A percentile compares a stretch with the other conserved stretches of the same genome.
Evolutionary conservation across 2,113 vertebrate genomes (phyloP).

Genomic region (Sturnus vulgaris): DNA sequence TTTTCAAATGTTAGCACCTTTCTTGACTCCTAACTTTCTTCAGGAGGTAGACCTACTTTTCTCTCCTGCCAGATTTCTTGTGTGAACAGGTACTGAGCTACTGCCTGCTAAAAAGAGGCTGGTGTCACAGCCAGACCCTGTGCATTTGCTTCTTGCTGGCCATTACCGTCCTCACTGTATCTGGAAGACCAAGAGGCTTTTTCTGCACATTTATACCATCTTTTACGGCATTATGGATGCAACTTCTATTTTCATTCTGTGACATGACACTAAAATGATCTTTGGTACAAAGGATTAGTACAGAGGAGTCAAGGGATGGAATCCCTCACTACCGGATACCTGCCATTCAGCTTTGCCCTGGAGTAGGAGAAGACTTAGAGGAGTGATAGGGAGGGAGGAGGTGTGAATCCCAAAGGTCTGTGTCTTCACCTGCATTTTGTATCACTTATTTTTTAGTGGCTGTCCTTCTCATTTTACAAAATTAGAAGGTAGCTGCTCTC

Average conservation of each 20-base stretch:
- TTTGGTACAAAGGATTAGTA: not conserved
- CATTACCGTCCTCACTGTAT: not conserved
- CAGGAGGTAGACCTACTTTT: not conserved
- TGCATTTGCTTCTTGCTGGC: not conserved
- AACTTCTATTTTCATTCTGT: not conserved
- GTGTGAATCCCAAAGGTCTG: not conserved
- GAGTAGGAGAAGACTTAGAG: not conserved
- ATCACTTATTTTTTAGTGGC: not conserved
- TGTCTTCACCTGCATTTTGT: not conserved
- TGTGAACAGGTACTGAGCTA: not conserved
- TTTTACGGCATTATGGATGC: not conserved
- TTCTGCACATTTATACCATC: not conserved
- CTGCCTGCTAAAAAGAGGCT: not conserved
- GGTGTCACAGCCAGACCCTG: not conserved
- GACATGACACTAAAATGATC: not conserved
- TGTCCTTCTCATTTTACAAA: not conserved
- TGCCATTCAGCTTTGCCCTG: not conserved
- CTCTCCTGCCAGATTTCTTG: not conserved
- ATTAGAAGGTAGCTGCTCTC: not conserved
- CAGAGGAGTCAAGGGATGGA: not conserved
- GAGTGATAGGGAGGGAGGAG: not conserved
- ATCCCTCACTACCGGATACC: not conserved
- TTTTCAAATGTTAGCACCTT: not conserved
- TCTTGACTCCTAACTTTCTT: not conserved
- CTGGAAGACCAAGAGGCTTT: not conserved